Percentiles rank a stretch among this genome's conserved stretches.
phyloP scores from a whole-genome alignment of 2,888 invertebrate genomes.

The Limnephilus rhombicus region DNA sequence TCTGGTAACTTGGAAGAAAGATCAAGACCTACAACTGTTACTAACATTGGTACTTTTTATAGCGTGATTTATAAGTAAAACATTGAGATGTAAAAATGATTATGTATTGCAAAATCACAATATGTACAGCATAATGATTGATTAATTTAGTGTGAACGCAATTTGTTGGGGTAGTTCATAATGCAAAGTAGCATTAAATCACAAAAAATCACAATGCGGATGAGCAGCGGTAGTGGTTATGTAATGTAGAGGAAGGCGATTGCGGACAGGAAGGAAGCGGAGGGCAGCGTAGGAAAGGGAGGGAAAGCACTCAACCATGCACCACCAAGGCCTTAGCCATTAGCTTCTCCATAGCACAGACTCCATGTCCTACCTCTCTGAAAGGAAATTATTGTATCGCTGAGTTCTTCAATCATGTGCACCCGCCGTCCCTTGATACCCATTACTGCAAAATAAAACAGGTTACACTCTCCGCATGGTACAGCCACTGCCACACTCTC shows the following conservation, averaged over 20 bases:
- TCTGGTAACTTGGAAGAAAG: background rate
- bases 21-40: background rate
- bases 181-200: background rate
- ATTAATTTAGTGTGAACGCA: background rate
- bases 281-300: background rate
- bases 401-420: slow-evolving; percentile 99
- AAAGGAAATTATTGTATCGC: slow-evolving; percentile 99
- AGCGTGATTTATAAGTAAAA: background rate
- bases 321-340: slow-evolving; percentile 35
- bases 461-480: slow-evolving; percentile 67
- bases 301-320: slow-evolving; percentile 52
- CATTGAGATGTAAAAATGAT: background rate
- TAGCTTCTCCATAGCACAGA: slow-evolving; percentile 30
- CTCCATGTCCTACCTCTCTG: slow-evolving; percentile 91
- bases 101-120: background rate
- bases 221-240: background rate
- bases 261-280: background rate
- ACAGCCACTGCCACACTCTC: background rate
- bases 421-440: slow-evolving; percentile 98
- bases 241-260: slow-evolving; percentile 25
- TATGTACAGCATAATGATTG: background rate
- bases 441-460: slow-evolving; percentile 89
- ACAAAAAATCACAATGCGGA: slow-evolving; percentile 33
- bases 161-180: background rate
- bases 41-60: background rate